These are phyloP conservation scores for Epiblema foenella DNA, from an alignment of 2,888 invertebrate species.

Conservation along the genomic window DNA sequence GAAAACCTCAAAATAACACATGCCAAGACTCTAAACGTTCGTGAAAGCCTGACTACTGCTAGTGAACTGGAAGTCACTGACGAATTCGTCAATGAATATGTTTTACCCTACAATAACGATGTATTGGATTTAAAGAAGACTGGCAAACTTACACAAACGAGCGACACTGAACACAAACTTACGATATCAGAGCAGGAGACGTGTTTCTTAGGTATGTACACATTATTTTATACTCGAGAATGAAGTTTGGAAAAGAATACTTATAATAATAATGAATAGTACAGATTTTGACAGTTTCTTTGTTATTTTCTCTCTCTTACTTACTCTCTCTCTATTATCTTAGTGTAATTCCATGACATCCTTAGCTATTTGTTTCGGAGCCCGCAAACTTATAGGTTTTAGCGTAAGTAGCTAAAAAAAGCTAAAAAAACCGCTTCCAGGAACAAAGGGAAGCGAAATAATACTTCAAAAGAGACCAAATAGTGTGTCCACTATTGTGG, in stretches of 20 bases:
- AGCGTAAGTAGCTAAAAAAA: background rate
- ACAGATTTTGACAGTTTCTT: background rate
- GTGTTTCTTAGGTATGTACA: slow-evolving; percentile 61
- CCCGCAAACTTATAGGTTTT: too few relatives aligned
- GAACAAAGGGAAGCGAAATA: background rate
- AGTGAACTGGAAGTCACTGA: slow-evolving; percentile 68
- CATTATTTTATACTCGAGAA: background rate
- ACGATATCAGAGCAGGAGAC: slow-evolving; percentile 71
- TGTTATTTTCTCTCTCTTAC: background rate
- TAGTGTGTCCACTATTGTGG: too few relatives aligned
- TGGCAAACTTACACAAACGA: slow-evolving; percentile 60
- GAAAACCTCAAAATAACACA: slow-evolving; percentile 61
- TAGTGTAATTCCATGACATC: background rate
- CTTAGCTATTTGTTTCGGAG: background rate
- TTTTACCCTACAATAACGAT: slow-evolving; percentile 57
- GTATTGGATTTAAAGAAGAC: slow-evolving; percentile 53
- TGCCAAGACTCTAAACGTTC: slow-evolving; percentile 63
- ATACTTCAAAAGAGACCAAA: background rate
- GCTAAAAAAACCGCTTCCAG: background rate
- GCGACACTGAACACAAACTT: slow-evolving; percentile 53
- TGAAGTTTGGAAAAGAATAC: background rate
- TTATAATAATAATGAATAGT: background rate
- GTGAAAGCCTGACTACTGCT: slow-evolving; percentile 61
- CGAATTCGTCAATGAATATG: slow-evolving; percentile 69
- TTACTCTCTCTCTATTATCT: background rate